Evolutionary conservation across 1,140 invertebrate species (phyloP), one percentile per base, ranked within the genome.

Genomic region (Dreissena rostriformis): DNA sequence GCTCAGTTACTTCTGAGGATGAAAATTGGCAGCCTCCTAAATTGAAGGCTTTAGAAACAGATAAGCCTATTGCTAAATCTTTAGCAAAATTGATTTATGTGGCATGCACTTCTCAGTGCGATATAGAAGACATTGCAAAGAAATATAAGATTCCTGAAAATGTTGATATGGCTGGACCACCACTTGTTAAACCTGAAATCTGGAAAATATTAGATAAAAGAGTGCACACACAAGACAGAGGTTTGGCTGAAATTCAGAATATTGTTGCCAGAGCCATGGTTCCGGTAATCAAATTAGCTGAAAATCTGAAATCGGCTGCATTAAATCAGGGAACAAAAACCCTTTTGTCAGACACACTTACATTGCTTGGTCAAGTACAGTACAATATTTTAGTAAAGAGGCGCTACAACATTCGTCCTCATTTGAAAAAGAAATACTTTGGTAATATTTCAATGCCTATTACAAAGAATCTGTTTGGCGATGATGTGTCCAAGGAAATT

Each of bases 401-500:
- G 22, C 8, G 52, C 14, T 80, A 80, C 19, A 51, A 55, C 4
- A 70, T 80, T 24, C 52, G 77, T 22, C 77, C 67, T 14, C 29
- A 7, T 70, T 57, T 80, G 22, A 80, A 80, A 39, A 29, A 26
- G 57, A 80, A 71, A 49, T 80, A 80, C 51, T 15, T 14, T 28
- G 39, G 77, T 29, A 68, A 51, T 57, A 7, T 80, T 5, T 26
- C 39, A 24, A 80, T 51, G 15, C 65, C 65, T 19, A 57, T 80
- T 55, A 29, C 77, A 29, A 70, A 24, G 7, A n/a, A 55, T 6
- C 28, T 80, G 15, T 80, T 80, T 80, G 77, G 76, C 19, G 66
- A 80, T 57, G 65, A 80, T 57, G 12, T 80, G 17, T 39, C 6
- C 26, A 80, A 80, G 70, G 77, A 80, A 29, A 80, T 80, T n/a